Conservation (phyloP, 2,888 invertebrate genomes). For the Lagria hirta region DNA sequence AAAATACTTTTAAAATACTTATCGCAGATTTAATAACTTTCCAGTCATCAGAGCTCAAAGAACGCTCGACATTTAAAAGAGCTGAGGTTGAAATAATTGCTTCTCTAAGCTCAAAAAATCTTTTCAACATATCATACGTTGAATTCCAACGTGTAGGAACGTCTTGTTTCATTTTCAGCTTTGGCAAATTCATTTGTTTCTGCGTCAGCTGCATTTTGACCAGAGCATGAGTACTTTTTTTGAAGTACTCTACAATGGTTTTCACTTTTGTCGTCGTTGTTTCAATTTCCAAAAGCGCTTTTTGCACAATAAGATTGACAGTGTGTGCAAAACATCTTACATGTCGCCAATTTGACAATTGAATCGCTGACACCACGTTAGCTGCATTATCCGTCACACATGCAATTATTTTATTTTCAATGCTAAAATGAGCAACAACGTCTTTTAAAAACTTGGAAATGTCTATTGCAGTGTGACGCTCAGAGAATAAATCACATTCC, state of each 20-base stretch:
- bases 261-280: constrained; percentile 30
- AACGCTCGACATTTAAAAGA: constrained; percentile 14
- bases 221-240: constrained; percentile 18
- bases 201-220: constrained; percentile 10
- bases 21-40: constrained; percentile 6
- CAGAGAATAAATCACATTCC: constrained; percentile 20
- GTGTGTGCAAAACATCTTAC: constrained; percentile 25
- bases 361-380: constrained; percentile 21
- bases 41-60: constrained; percentile 13
- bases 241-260: constrained; percentile 27
- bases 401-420: constrained; percentile 6
- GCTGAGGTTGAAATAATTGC: constrained; percentile 23
- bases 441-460: constrained; percentile 12
- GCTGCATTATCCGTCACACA: constrained; percentile 26
- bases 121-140: constrained; percentile 20
- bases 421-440: constrained; percentile 9
- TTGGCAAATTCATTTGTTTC: constrained; percentile 18
- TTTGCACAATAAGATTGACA: constrained; percentile 17
- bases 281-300: too few relatives aligned
- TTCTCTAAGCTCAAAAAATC: constrained; percentile 4
- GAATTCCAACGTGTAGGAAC: constrained; percentile 25
- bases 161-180: constrained; percentile 29
- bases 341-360: constrained; percentile 16
- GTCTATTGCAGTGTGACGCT: constrained; percentile 28
- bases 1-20: constrained; percentile 14